A percentile compares a stretch with the other conserved stretches of the same genome.
Evolutionary conservation across 30 jellyfish, hydroid and myxozoan species (phyloP).

Genomic region (Hydractinia echinata): DNA sequence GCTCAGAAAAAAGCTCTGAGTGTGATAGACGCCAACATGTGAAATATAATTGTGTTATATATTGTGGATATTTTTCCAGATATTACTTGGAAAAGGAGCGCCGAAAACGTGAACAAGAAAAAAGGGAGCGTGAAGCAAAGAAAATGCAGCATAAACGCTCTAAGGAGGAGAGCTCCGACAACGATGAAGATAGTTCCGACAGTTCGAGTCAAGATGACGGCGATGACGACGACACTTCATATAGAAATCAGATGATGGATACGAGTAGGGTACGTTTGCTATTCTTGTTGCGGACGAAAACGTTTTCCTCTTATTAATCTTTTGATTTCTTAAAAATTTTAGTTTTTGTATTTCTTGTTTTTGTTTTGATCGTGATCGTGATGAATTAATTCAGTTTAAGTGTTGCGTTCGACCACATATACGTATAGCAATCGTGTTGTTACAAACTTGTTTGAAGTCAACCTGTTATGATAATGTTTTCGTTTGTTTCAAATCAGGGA

Average conservation of each 20-base stretch:
- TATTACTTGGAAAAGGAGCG: slow-evolving; percentile 26
- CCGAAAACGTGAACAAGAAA: slow-evolving; percentile 11
- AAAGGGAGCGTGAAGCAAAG: background rate
- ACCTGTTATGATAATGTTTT: background rate
- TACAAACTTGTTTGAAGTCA: too few relatives aligned
- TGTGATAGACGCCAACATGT: too few relatives aligned
- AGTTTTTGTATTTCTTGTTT: background rate
- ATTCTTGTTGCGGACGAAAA: too few relatives aligned
- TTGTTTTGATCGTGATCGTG: background rate
- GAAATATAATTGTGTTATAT: background rate
- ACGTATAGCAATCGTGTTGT: too few relatives aligned
- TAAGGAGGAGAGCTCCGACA: background rate
- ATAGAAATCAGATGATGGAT: slow-evolving; percentile 25
- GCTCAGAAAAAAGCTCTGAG: too few relatives aligned
- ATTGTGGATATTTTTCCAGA: background rate
- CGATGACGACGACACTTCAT: slow-evolving; percentile 31
- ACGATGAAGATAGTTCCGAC: background rate
- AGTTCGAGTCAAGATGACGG: slow-evolving; percentile 27
- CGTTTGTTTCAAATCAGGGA: background rate
- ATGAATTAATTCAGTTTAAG: too few relatives aligned
- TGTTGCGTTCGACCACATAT: too few relatives aligned
- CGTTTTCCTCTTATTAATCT: too few relatives aligned
- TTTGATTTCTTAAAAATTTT: too few relatives aligned
- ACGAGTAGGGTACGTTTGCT: background rate
- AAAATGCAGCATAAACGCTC: slow-evolving; percentile 4